Percentiles rank a stretch among this genome's conserved stretches.
Evolutionary conservation across 2,113 vertebrate genomes (phyloP).

Genomic region (Phocoena sinus): DNA sequence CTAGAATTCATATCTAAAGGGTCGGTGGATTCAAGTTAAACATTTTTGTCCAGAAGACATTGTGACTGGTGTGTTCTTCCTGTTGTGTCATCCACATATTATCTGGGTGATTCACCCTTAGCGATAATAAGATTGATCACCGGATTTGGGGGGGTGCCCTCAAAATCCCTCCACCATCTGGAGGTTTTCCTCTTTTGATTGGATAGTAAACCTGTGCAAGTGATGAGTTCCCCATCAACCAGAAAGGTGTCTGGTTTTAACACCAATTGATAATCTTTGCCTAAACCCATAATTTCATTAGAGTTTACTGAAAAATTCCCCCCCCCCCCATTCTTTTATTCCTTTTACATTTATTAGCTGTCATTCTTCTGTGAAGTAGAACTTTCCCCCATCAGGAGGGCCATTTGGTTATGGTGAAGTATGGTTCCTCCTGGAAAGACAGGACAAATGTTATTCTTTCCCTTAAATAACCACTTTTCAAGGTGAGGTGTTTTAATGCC

Average conservation of each 20-base stretch:
- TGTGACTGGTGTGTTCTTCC: background rate
- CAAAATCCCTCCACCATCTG: accelerated
- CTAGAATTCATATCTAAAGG: background rate
- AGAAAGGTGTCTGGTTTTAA: background rate
- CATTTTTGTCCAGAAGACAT: background rate
- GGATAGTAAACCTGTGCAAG: background rate
- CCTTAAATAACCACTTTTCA: background rate
- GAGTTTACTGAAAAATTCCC: background rate
- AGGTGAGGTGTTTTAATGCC: background rate
- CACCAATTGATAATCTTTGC: background rate
- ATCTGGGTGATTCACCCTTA: background rate
- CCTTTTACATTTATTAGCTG: background rate
- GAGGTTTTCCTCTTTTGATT: background rate
- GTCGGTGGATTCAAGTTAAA: background rate
- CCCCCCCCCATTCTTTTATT: background rate
- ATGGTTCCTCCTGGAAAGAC: background rate
- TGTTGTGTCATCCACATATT: background rate
- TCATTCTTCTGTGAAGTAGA: background rate
- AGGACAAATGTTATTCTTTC: background rate
- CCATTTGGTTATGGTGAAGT: background rate
- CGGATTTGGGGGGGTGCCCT: background rate
- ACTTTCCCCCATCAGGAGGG: background rate
- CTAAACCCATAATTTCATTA: background rate
- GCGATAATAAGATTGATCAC: background rate
- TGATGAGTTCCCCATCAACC: background rate